Conservation (phyloP, 2,113 vertebrate genomes). For the Oxygymnocypris stewartii region DNA sequence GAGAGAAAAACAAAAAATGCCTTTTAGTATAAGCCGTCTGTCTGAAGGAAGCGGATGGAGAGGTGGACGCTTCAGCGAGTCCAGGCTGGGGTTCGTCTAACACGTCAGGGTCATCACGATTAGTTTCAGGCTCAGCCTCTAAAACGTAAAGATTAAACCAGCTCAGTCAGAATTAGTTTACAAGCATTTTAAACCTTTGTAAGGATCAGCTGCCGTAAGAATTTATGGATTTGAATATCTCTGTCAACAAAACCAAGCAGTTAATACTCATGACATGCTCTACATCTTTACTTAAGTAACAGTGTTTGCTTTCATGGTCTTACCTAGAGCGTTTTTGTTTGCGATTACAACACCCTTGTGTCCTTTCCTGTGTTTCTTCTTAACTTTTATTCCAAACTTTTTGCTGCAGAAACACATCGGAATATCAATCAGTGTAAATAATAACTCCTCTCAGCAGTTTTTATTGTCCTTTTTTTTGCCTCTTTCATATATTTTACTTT, state of each 20-base stretch:
- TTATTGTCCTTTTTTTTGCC: not conserved
- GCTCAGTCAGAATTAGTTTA: not conserved
- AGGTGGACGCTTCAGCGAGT: not conserved
- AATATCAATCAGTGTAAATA: not conserved
- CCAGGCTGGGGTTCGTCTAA: not conserved
- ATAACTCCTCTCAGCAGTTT: not conserved
- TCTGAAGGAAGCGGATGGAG: conserved; percentile 36
- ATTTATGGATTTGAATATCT: not conserved
- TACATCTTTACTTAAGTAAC: conserved; percentile 34
- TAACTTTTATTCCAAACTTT: conserved; percentile 80
- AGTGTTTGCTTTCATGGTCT: conserved; percentile 75
- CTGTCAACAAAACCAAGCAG: conserved; percentile 33
- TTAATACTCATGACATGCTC: not conserved
- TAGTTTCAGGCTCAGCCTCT: conserved; percentile 37
- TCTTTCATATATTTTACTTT: not conserved
- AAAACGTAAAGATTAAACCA: conserved; percentile 37
- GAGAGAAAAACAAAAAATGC: conserved; percentile 31
- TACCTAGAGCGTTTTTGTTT: conserved; percentile 84
- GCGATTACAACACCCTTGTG: conserved; percentile 78
- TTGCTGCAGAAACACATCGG: conserved; percentile 58
- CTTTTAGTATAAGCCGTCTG: conserved; percentile 46
- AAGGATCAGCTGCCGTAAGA: not conserved
- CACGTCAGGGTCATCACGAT: not conserved
- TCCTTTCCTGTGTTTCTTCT: conserved; percentile 84
- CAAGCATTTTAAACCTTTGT: not conserved